These are phyloP conservation scores for Drosophila conformis DNA, from an alignment of 2,888 invertebrate species.

Conservation along the genomic window DNA sequence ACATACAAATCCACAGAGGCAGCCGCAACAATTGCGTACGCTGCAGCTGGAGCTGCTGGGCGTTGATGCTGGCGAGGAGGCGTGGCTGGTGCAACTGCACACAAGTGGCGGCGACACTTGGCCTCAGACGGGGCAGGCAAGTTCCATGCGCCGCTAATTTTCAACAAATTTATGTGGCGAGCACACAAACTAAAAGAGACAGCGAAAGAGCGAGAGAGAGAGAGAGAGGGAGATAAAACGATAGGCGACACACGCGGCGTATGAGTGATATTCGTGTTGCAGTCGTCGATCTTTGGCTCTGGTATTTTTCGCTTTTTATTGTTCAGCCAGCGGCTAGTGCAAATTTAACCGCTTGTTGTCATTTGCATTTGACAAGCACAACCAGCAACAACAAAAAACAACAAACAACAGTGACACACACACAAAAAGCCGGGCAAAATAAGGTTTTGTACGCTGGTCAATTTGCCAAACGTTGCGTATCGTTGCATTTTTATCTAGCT, in stretches of 20 bases:
- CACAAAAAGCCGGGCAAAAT: slow-evolving; percentile 35
- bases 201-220: not conserved
- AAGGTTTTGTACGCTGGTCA: slow-evolving; percentile 47
- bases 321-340: slow-evolving; percentile 54
- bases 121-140: slow-evolving; percentile 44
- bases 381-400: slow-evolving; percentile 30
- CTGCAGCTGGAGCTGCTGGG: slow-evolving; percentile 50
- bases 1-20: slow-evolving; percentile 55
- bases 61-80: slow-evolving; percentile 54
- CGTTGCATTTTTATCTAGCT: slow-evolving; percentile 61
- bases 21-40: slow-evolving; percentile 55
- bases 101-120: slow-evolving; percentile 78
- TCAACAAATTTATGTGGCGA: slow-evolving; percentile 75
- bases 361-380: slow-evolving; percentile 74
- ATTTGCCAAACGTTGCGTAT: slow-evolving; percentile 73
- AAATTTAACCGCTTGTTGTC: slow-evolving; percentile 64
- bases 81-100: slow-evolving; percentile 57
- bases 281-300: slow-evolving; percentile 43
- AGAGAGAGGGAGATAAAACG: slow-evolving; percentile 2
- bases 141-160: slow-evolving; percentile 79
- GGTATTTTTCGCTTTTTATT: slow-evolving; percentile 56
- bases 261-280: slow-evolving; percentile 72
- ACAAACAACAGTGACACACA: slow-evolving; percentile 15
- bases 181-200: slow-evolving; percentile 24
- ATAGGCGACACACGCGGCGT: slow-evolving; percentile 58